Conservation (phyloP, 2,888 invertebrate genomes). For the Rhogogaster chlorosoma region DNA sequence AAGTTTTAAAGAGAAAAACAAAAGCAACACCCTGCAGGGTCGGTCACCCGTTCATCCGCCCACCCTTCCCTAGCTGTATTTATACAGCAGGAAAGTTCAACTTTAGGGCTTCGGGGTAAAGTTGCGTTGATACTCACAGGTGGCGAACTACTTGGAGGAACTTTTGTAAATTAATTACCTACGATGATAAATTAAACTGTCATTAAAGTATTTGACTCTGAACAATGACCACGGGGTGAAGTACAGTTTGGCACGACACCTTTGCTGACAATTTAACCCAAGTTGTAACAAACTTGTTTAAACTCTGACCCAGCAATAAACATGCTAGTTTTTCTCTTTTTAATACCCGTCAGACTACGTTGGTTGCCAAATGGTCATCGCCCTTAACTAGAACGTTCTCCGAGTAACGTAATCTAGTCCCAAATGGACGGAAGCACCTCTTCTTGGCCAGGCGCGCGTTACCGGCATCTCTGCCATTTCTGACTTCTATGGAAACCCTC, state of each 20-base stretch:
- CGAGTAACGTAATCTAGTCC: slow-evolving; percentile 32
- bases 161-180: slow-evolving; percentile 46
- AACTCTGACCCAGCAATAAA: slow-evolving; percentile 34
- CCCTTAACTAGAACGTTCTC: slow-evolving; percentile 1
- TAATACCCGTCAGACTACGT: slow-evolving; percentile 28
- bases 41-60: slow-evolving; percentile 39
- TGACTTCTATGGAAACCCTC: slow-evolving; percentile 26
- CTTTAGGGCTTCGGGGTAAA: slow-evolving; percentile 19
- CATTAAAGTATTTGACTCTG: slow-evolving; percentile 8
- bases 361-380: slow-evolving; percentile 30
- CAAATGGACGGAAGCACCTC: slow-evolving; percentile 26
- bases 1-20: slow-evolving; percentile 38
- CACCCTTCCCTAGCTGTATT: slow-evolving; percentile 14
- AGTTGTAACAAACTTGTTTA: slow-evolving; percentile 32
- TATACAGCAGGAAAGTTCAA: slow-evolving; percentile 31
- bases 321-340: slow-evolving; percentile 13
- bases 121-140: slow-evolving; percentile 34
- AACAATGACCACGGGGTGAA: slow-evolving; percentile 22
- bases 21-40: slow-evolving; percentile 15
- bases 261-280: slow-evolving; percentile 20
- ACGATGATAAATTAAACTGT: slow-evolving; percentile 39
- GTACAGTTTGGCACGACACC: slow-evolving; percentile 4
- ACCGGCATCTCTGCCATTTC: slow-evolving; percentile 9
- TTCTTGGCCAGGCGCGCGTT: slow-evolving; percentile 22
- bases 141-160: slow-evolving; percentile 5